Base-by-base conservation (phyloP, 2,888 invertebrate genomes). In the Prosopocoilus inquinatus region DNA sequence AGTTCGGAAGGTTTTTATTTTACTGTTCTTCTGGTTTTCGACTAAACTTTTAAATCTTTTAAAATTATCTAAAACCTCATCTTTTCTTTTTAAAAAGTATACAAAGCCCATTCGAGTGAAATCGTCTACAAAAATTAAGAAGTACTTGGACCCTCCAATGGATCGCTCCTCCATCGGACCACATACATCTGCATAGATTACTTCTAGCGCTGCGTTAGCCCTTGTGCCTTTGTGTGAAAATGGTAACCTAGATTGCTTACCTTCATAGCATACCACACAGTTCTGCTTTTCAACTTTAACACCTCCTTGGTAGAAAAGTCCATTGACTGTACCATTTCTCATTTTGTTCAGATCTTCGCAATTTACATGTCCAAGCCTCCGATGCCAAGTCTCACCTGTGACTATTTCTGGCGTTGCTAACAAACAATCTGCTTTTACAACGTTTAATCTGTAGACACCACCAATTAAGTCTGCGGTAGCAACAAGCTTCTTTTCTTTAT, bases 101-200 rank as follows among this genome's bases (percentile, higher is more conserved):
- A 55, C 49, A 36, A 55, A 58, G 7, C 13, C 33, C 50, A 50
- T 57, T 28, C 50, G n/a, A 20, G 47, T 57, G 20, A 9, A 47
- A 33, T 57, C 45, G 36, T 35, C 47, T 63, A 48, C 7, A 67
- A 43, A 57, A 66, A 63, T 53, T 57, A 71, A 52, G 59, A 68
- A 67, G 57, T 67, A 71, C 41, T 49, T 60, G 7, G 62, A 53
- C 3, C 64, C 63, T 36, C 64, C 63, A 46, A 59, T 46, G 9
- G 65, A 64, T 57, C 59, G 64, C 66, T 47, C 44, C 65, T 49
- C 49, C 49, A 49, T 49, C 7, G 39, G 39, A 9, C 66, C 51
- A 63, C 64, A 28, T 63, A 46, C 32, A 58, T 69, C 69, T 9
- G 63, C 54, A 60, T 68, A 68, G 4, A 70, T 49, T 4, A 67